Conservation (phyloP, 2,113 vertebrate genomes). For the Trematocara variabile region DNA sequence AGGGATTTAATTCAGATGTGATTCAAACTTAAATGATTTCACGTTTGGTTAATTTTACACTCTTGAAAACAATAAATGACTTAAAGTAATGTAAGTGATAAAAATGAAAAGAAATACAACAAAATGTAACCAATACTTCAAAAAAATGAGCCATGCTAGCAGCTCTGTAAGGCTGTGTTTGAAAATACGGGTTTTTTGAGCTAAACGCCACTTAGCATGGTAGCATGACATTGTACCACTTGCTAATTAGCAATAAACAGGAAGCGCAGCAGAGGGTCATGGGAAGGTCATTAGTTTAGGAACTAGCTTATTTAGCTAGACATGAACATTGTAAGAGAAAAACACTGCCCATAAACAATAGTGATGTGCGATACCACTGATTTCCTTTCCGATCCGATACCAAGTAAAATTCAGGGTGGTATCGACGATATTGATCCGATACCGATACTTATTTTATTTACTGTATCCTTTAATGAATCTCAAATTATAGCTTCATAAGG, state of each 20-base stretch:
- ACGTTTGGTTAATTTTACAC: not conserved
- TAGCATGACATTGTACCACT: not conserved
- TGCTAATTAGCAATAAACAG: not conserved
- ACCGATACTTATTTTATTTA: too few species aligned
- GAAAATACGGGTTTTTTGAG: rapidly evolving
- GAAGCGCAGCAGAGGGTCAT: not conserved
- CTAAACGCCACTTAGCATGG: not conserved
- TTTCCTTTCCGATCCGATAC: too few species aligned
- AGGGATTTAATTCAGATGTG: not conserved
- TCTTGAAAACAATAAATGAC: not conserved
- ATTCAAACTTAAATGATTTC: not conserved
- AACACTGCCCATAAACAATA: not conserved
- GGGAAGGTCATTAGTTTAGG: not conserved
- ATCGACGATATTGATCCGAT: too few species aligned
- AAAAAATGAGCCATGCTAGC: not conserved
- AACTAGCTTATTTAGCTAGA: not conserved
- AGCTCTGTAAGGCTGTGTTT: not conserved
- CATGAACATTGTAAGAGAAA: not conserved
- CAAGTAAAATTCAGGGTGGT: too few species aligned
- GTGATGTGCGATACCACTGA: too few species aligned
- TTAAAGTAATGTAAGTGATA: not conserved
- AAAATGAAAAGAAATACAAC: not conserved
- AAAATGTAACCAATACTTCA: not conserved
- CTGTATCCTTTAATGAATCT: too few species aligned
- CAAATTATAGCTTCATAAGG: too few species aligned